phyloP scores from a whole-genome alignment of 2,888 invertebrate species.

The Pristionchus fissidentatus region DNA sequence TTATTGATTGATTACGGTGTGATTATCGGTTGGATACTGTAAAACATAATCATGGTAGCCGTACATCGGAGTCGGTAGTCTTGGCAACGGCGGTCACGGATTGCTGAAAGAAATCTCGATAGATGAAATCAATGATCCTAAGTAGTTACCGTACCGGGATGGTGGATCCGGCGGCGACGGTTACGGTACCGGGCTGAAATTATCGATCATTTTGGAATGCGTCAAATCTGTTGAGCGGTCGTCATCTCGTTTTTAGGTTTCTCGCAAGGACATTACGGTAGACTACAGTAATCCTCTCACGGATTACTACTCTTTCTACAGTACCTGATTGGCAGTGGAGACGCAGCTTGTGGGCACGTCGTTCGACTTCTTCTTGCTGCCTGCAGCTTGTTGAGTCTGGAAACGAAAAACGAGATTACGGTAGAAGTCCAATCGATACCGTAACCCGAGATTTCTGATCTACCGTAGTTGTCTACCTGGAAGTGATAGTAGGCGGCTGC shows the following conservation, averaged over 20 bases:
- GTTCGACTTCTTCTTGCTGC: not conserved
- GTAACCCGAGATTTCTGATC: no score
- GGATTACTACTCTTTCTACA: no score
- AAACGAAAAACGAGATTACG: no score
- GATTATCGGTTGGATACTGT: not conserved
- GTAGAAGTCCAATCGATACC: no score
- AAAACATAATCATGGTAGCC: no score
- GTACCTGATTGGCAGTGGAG: not conserved
- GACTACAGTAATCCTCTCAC: not conserved
- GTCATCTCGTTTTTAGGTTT: no score
- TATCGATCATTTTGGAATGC: no score
- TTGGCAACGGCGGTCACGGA: conserved; percentile 26
- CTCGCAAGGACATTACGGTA: no score
- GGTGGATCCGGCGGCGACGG: conserved; percentile 1
- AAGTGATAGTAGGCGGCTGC: conserved; percentile 34
- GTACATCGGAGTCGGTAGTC: conserved; percentile 24
- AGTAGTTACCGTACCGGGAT: conserved; percentile 25
- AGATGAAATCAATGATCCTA: not conserved
- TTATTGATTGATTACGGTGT: not conserved
- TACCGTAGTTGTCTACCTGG: no score
- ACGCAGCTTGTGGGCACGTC: conserved; percentile 32
- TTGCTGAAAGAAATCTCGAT: conserved; percentile 10
- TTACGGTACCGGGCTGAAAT: conserved; percentile 37
- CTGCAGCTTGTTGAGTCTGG: not conserved
- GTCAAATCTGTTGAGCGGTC: no score